Percentiles rank a stretch among this genome's conserved stretches.
phyloP scores from a whole-genome alignment of 2,113 vertebrate genomes.

The Perognathus longimembris region DNA sequence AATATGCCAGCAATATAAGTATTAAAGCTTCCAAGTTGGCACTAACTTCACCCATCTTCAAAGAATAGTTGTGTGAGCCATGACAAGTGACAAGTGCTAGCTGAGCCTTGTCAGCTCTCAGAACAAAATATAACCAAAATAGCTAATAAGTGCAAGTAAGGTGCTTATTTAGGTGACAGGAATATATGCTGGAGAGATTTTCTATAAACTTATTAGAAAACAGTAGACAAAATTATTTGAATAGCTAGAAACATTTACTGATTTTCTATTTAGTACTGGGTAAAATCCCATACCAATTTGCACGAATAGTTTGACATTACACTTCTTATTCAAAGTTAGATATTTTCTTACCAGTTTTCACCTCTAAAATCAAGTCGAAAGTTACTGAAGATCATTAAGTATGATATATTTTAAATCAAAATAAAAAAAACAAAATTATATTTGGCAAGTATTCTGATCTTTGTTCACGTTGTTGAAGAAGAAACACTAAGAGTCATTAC shows the following conservation, averaged over 20 bases:
- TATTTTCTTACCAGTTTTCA: neutral
- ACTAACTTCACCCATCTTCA: neutral
- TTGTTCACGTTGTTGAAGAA: neutral
- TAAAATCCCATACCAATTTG: too few species aligned
- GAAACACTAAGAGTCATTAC: neutral
- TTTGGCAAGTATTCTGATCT: constrained; percentile 21
- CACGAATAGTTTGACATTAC: neutral
- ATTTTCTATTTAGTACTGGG: neutral
- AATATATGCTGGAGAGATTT: neutral
- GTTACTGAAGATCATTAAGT: neutral
- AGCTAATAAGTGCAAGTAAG: neutral
- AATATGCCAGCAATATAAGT: neutral
- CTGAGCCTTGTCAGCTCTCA: neutral
- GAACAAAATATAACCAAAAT: neutral
- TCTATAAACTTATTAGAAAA: neutral
- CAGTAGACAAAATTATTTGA: neutral
- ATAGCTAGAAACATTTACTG: neutral
- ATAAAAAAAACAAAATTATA: neutral
- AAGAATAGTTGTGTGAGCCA: neutral
- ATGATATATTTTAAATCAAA: neutral
- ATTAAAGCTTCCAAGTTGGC: neutral
- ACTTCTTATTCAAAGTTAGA: neutral
- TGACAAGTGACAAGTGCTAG: neutral
- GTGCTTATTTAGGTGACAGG: neutral
- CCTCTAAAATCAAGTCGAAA: neutral